These are phyloP conservation scores for Bombus picipes DNA, from an alignment of 1,140 invertebrate species.

Conservation along the genomic window DNA sequence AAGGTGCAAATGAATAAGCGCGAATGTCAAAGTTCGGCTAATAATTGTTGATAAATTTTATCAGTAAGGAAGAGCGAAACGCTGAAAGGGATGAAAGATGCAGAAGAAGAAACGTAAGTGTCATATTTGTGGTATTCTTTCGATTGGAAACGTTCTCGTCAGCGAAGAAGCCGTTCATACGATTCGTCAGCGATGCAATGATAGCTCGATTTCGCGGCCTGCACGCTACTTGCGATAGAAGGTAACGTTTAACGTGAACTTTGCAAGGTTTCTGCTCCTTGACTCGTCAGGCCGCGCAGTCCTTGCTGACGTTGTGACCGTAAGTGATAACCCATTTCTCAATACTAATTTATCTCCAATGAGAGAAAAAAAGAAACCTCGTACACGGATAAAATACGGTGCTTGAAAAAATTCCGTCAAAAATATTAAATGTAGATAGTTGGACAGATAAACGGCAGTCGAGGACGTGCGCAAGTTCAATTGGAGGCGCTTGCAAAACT, in stretches of 20 bases:
- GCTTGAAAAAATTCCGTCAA: slow-evolving; percentile 31
- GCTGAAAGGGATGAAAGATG: neutral
- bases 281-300: slow-evolving; percentile 43
- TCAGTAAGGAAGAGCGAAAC: neutral
- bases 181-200: slow-evolving; percentile 20
- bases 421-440: slow-evolving; percentile 26
- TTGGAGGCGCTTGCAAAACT: neutral
- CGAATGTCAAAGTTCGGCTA: neutral
- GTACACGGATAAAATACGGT: slow-evolving; percentile 16
- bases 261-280: slow-evolving; percentile 59
- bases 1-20: neutral
- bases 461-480: neutral
- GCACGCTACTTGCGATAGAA: slow-evolving; percentile 13
- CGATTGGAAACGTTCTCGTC: neutral
- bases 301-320: slow-evolving; percentile 48
- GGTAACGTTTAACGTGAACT: slow-evolving; percentile 43
- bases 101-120: neutral
- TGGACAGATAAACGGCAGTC: neutral
- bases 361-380: slow-evolving; percentile 8
- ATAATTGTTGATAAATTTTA: neutral
- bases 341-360: slow-evolving; percentile 34
- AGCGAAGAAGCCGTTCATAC: slow-evolving; percentile 7
- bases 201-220: slow-evolving; percentile 16
- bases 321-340: slow-evolving; percentile 57
- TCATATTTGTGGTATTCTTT: neutral